Evolutionary conservation across 2,888 invertebrate species (phyloP).

Genomic region (Dilophus febrilis): DNA sequence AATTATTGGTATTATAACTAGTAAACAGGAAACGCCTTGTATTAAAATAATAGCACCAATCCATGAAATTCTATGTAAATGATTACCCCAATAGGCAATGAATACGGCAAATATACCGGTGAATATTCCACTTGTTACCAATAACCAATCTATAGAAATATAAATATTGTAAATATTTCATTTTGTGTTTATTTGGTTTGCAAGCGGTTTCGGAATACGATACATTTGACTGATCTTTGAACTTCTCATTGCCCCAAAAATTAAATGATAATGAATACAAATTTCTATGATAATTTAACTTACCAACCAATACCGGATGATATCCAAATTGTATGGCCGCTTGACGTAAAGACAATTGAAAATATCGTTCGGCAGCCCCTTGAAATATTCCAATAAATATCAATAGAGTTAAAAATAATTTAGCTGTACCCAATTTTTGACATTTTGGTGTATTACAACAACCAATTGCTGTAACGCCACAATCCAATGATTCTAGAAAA

Average conservation of each 20-base stretch:
- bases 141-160: slow-evolving; percentile 38
- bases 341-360: slow-evolving; percentile 33
- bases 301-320: slow-evolving; percentile 30
- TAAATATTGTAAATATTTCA: no score
- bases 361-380: slow-evolving; percentile 32
- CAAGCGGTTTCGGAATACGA: no score
- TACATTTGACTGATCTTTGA: no score
- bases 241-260: no score
- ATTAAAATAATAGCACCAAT: slow-evolving; percentile 36
- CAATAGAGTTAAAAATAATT: slow-evolving; percentile 30
- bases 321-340: slow-evolving; percentile 32
- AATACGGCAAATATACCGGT: slow-evolving; percentile 35
- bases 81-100: slow-evolving; percentile 40
- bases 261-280: no score
- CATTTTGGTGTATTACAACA: slow-evolving; percentile 30
- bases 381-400: slow-evolving; percentile 27
- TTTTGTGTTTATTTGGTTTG: no score
- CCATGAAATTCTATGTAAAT: slow-evolving; percentile 40
- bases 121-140: slow-evolving; percentile 35
- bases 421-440: slow-evolving; percentile 31
- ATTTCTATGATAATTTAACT: no score
- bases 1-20: slow-evolving; percentile 37
- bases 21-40: slow-evolving; percentile 33
- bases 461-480: slow-evolving; percentile 31
- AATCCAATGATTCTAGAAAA: slow-evolving; percentile 30